A percentile compares a stretch with the other conserved stretches of the same genome.
These are phyloP conservation scores for Musca domestica DNA, from an alignment of 1,140 invertebrate genomes.

Conservation along the genomic window DNA sequence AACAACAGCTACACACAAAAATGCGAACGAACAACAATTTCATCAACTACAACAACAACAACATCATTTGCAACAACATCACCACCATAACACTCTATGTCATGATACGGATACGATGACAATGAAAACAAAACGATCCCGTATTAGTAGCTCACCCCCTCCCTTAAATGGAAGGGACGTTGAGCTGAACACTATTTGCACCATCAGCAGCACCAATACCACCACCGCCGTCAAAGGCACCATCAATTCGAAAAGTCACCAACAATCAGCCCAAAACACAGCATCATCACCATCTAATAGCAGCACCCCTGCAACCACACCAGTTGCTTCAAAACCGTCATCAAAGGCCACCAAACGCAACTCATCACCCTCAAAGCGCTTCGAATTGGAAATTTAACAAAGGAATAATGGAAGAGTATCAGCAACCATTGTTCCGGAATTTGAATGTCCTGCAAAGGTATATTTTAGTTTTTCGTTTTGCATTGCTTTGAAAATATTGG, in stretches of 20 bases:
- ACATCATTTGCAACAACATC: slow-evolving; percentile 24
- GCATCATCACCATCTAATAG: slow-evolving; percentile 22
- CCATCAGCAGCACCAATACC: not conserved
- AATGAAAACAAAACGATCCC: slow-evolving; percentile 17
- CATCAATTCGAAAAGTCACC: no score
- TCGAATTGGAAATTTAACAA: slow-evolving; percentile 33
- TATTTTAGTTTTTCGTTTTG: no score
- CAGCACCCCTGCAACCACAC: slow-evolving; percentile 26
- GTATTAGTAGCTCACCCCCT: slow-evolving; percentile 45
- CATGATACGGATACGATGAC: slow-evolving; percentile 6
- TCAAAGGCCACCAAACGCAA: slow-evolving; percentile 30
- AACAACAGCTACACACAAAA: not conserved
- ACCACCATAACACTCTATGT: not conserved
- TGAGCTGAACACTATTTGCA: slow-evolving; percentile 32
- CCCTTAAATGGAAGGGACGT: slow-evolving; percentile 49
- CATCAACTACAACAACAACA: slow-evolving; percentile 26
- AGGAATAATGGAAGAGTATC: not conserved
- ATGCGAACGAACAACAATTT: not conserved
- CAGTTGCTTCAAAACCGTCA: not conserved
- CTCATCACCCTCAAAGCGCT: slow-evolving; percentile 26
- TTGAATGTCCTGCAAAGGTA: no score
- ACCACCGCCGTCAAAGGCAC: slow-evolving; percentile 28
- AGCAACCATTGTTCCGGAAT: not conserved
- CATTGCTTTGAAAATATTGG: no score
- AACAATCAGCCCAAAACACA: not conserved